Conservation (phyloP, 2,113 vertebrate genomes). For the Trematocara marginatum region DNA sequence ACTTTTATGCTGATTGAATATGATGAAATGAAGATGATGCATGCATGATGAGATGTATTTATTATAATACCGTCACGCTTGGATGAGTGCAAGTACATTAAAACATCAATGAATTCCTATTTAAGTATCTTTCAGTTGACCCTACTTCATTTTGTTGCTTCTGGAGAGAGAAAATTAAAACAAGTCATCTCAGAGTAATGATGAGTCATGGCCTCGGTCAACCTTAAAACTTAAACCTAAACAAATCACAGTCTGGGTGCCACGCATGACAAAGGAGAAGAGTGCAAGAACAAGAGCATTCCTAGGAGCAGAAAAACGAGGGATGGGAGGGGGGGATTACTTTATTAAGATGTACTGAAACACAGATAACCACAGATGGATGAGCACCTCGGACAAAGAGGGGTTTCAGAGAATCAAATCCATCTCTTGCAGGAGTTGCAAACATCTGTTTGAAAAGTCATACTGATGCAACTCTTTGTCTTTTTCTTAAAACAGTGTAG, state of each 20-base stretch:
- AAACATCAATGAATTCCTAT: background rate
- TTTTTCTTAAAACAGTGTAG: conserved; percentile 35
- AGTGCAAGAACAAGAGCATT: conserved; percentile 78
- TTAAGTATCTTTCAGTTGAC: background rate
- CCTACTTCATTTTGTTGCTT: conserved; percentile 7
- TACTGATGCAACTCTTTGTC: conserved; percentile 43
- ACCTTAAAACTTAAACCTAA: conserved; percentile 71
- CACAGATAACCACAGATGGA: conserved; percentile 70
- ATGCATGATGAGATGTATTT: background rate
- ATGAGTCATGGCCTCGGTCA: conserved; percentile 71
- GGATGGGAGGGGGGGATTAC: conserved; percentile 67
- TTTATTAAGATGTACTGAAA: conserved; percentile 80
- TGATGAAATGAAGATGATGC: background rate
- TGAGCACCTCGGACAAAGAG: conserved; percentile 63
- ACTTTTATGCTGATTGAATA: conserved; percentile 16
- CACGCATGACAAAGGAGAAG: conserved; percentile 67
- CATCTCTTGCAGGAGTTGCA: conserved; percentile 55
- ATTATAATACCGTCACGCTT: background rate
- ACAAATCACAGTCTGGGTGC: conserved; percentile 70
- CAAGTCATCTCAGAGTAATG: conserved; percentile 69
- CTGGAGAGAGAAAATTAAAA: conserved; percentile 49
- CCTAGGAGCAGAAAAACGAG: conserved; percentile 69
- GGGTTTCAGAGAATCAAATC: conserved; percentile 61
- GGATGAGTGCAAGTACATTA: background rate
- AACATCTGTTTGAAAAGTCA: conserved; percentile 67